Evolutionary conservation across 2,888 invertebrate genomes (phyloP).

Genomic region (Theretra japonica): DNA sequence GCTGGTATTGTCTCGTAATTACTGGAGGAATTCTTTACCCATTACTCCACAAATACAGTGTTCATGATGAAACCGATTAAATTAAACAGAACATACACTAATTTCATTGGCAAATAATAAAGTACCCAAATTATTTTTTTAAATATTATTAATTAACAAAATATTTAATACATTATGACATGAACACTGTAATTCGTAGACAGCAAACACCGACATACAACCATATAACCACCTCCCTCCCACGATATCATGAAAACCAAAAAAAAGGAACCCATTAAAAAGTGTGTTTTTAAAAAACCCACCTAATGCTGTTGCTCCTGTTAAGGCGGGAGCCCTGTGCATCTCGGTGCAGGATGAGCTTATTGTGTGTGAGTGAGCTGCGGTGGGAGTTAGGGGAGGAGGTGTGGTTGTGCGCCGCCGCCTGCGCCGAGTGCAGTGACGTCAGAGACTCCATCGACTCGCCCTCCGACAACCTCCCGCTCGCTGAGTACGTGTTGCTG

Average conservation of each 20-base stretch:
- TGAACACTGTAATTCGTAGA: slow-evolving; percentile 24
- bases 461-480: slow-evolving; percentile 93
- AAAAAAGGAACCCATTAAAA: slow-evolving; percentile 22
- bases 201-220: slow-evolving; percentile 26
- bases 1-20: not conserved
- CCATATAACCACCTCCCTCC: slow-evolving; percentile 27
- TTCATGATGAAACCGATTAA: not conserved
- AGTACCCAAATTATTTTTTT: no score
- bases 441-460: slow-evolving; percentile 94
- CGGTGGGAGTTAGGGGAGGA: slow-evolving; percentile 88
- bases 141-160: not conserved
- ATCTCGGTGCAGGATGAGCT: slow-evolving; percentile 85
- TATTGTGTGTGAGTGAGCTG: slow-evolving; percentile 87
- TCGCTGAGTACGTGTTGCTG: slow-evolving; percentile 89
- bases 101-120: no score
- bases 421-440: slow-evolving; percentile 91
- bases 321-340: slow-evolving; percentile 88
- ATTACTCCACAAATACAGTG: slow-evolving; percentile 16
- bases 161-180: not conserved
- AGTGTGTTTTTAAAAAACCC: slow-evolving; percentile 59
- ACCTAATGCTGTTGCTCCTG: slow-evolving; percentile 97
- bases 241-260: slow-evolving; percentile 16
- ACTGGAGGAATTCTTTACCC: not conserved
- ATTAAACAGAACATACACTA: not conserved
- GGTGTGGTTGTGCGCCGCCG: slow-evolving; percentile 88